These are phyloP conservation scores for Saccopteryx bilineata DNA, from an alignment of 2,113 vertebrate species.

Conservation along the genomic window DNA sequence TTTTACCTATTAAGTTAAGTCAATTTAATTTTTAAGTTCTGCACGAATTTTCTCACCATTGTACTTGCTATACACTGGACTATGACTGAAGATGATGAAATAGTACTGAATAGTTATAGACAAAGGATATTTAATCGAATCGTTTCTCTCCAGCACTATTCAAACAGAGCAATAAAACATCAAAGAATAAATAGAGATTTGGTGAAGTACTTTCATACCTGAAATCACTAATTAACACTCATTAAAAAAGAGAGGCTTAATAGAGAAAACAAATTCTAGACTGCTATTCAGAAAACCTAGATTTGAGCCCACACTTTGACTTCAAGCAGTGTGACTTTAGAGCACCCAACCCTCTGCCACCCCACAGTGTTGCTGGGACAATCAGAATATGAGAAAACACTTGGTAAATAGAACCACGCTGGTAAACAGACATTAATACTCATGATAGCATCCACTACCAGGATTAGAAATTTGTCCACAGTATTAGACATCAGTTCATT, in stretches of 20 bases:
- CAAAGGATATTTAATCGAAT: constrained; percentile 27
- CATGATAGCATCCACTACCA: neutral
- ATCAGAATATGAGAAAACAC: neutral
- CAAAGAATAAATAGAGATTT: constrained; percentile 13
- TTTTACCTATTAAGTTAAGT: constrained; percentile 66
- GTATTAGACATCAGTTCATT: neutral
- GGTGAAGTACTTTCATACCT: neutral
- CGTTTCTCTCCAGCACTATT: constrained; percentile 3
- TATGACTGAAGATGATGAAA: constrained; percentile 49
- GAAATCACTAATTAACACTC: constrained; percentile 53
- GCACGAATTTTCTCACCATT: constrained; percentile 60
- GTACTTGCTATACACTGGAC: constrained; percentile 57
- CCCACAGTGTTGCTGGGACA: neutral
- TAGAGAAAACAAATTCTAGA: neutral
- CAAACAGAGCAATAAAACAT: constrained; percentile 56
- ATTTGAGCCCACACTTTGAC: neutral
- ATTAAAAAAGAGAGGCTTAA: constrained; percentile 35
- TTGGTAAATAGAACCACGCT: neutral
- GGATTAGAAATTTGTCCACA: neutral
- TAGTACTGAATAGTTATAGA: neutral
- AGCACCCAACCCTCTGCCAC: neutral
- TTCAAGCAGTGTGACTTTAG: neutral
- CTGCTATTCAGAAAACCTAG: neutral
- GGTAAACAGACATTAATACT: neutral
- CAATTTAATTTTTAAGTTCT: constrained; percentile 53